Base-by-base conservation (phyloP, 2,888 invertebrate species). In the Apodemia mormo region DNA sequence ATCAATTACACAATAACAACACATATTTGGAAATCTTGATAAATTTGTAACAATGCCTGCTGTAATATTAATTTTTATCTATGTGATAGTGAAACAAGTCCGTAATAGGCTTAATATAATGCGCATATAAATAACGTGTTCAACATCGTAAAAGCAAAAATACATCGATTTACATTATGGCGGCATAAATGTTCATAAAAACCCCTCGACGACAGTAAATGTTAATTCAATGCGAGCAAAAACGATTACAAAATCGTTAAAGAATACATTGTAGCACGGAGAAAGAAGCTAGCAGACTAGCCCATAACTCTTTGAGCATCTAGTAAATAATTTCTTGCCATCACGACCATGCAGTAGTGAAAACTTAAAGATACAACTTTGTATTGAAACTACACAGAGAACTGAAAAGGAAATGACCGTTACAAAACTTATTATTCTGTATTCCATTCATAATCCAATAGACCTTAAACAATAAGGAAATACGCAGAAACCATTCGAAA, bases 381-480 rank as follows among this genome's bases (percentile, higher is more conserved):
- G 54, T 54, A 43, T 29, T 22, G 22, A 22, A 22, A 22, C 52
- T 37, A 54, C 8, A 37, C 12, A 67, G 5, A 40, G 54, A 40
- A 22, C 61, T 30, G 66, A 65, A 71, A 75, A 72, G 76, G 70
- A 74, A 70, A 70, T 56, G 66, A 68, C 74, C 74, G 75, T 78
- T 78, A 79, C 79, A 78, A 77, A 77, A 70, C 80, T 81, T 77
- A 85, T 91, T 86, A 86, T 91, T 87, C 89, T 83, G 80, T 76
- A 78, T 83, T 87, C 80, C 91, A 91, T 91, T 91, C 89, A 91
- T 86, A 81, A 86, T 80, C 82, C 79, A 80, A 85, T 81, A 79
- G 81, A 81, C 80, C 78, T 83, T 79, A 80, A 85, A 88, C 90
- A 89, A 90, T 89, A 84, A 92, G 90, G 90, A 92, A 90, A 90